Percentiles rank a stretch among this genome's conserved stretches.
These are phyloP conservation scores for Balaenoptera acutorostrata DNA, from an alignment of 2,113 vertebrate genomes.

Conservation along the genomic window DNA sequence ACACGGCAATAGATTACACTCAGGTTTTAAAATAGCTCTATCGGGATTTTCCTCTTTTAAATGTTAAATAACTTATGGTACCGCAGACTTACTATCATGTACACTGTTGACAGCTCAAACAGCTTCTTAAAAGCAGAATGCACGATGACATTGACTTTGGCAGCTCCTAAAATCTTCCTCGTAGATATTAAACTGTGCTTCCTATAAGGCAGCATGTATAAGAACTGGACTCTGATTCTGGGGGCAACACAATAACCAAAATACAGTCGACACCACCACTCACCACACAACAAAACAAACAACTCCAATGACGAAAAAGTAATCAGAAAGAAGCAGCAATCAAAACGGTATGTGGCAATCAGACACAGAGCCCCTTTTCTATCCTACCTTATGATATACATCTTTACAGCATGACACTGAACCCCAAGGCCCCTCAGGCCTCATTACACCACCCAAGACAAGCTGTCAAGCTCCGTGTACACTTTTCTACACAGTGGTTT, in stretches of 20 bases:
- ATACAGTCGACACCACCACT: slow-evolving; percentile 39
- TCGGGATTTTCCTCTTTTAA: slow-evolving; percentile 62
- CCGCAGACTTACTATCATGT: slow-evolving; percentile 60
- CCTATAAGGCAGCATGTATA: not conserved
- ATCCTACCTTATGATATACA: slow-evolving; percentile 69
- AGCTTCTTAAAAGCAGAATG: slow-evolving; percentile 49
- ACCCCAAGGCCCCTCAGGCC: slow-evolving; percentile 80
- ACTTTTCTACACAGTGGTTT: slow-evolving; percentile 80
- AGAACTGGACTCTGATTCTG: slow-evolving; percentile 16
- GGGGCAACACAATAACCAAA: not conserved
- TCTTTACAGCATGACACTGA: slow-evolving; percentile 72
- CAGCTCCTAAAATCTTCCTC: slow-evolving; percentile 38
- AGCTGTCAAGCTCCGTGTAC: slow-evolving; percentile 70
- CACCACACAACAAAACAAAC: slow-evolving; percentile 1
- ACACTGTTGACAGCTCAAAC: slow-evolving; percentile 55
- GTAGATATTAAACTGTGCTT: not conserved
- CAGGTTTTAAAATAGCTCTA: slow-evolving; percentile 67
- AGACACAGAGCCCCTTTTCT: slow-evolving; percentile 70
- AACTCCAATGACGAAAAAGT: not conserved
- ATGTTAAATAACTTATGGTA: slow-evolving; percentile 67
- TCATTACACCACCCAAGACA: slow-evolving; percentile 76
- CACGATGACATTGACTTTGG: slow-evolving; percentile 29
- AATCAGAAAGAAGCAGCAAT: slow-evolving; percentile 60
- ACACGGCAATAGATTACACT: slow-evolving; percentile 79
- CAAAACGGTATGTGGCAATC: slow-evolving; percentile 45